These are phyloP conservation scores for Entomobrya multifasciata DNA, from an alignment of 2,888 invertebrate species.

Conservation along the genomic window DNA sequence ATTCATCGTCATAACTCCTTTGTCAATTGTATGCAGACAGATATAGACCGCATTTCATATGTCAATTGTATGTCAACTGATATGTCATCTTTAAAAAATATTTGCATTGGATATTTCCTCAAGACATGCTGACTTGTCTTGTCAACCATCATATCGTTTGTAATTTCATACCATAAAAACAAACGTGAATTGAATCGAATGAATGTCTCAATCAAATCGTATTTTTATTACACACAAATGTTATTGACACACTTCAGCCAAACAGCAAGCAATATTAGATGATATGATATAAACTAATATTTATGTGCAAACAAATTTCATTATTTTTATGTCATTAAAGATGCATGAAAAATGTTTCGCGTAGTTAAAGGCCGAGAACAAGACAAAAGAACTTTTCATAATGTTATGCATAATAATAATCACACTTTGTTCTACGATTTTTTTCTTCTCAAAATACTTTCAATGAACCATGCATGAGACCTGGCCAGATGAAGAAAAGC, in stretches of 20 bases:
- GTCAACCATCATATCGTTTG: background rate
- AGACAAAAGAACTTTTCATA: too few species aligned
- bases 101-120: background rate
- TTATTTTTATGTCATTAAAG: too few species aligned
- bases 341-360: too few species aligned
- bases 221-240: background rate
- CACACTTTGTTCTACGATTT: too few species aligned
- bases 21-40: too few species aligned
- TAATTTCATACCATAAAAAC: slow-evolving; percentile 43
- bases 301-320: too few species aligned
- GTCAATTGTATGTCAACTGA: background rate
- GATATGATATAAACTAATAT: too few species aligned
- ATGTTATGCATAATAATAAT: too few species aligned
- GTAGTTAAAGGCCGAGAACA: too few species aligned
- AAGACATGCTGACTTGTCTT: background rate
- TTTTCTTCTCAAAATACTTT: background rate
- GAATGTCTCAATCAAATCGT: background rate
- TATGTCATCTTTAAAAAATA: background rate
- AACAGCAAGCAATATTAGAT: too few species aligned
- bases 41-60: background rate
- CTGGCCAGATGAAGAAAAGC: background rate
- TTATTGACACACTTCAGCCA: background rate
- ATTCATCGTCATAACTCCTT: too few species aligned
- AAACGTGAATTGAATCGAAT: background rate
- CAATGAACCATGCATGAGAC: background rate